These are phyloP conservation scores for Baryphthengus martii DNA, from an alignment of 2,113 vertebrate genomes.

Conservation along the genomic window DNA sequence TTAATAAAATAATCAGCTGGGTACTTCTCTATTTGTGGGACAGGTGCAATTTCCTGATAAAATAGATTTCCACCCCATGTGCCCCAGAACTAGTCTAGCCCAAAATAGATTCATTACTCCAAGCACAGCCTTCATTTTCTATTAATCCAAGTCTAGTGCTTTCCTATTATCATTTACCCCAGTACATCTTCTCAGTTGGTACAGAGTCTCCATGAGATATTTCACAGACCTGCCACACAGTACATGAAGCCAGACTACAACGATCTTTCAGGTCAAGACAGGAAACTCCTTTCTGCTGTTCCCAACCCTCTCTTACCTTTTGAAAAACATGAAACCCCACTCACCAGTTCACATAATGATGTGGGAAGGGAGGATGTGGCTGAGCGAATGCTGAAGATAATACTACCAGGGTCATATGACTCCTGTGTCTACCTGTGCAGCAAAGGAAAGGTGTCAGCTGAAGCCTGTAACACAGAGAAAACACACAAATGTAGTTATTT, in stretches of 20 bases:
- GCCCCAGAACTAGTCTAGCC: not conserved
- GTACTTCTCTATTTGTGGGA: not conserved
- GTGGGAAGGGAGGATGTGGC: not conserved
- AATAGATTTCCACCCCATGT: not conserved
- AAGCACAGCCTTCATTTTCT: not conserved
- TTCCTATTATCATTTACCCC: not conserved
- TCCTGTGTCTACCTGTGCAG: not conserved
- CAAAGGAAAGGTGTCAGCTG: not conserved
- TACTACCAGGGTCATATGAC: not conserved
- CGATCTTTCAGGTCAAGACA: not conserved
- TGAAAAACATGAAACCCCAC: fast-evolving
- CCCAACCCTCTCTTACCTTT: not conserved
- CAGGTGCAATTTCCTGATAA: not conserved
- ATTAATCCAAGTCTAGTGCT: not conserved
- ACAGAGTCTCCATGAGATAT: not conserved
- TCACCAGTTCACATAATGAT: not conserved
- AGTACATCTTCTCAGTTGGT: no score
- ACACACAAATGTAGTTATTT: not conserved
- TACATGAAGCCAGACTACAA: not conserved
- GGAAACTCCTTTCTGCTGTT: not conserved
- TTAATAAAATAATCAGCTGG: not conserved
- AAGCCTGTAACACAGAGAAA: not conserved
- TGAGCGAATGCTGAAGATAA: not conserved
- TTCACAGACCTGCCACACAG: not conserved
- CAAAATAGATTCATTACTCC: not conserved